A percentile compares a stretch with the other conserved stretches of the same genome.
phyloP scores from a whole-genome alignment of 2,888 invertebrate species.

The Mayetiola destructor region DNA sequence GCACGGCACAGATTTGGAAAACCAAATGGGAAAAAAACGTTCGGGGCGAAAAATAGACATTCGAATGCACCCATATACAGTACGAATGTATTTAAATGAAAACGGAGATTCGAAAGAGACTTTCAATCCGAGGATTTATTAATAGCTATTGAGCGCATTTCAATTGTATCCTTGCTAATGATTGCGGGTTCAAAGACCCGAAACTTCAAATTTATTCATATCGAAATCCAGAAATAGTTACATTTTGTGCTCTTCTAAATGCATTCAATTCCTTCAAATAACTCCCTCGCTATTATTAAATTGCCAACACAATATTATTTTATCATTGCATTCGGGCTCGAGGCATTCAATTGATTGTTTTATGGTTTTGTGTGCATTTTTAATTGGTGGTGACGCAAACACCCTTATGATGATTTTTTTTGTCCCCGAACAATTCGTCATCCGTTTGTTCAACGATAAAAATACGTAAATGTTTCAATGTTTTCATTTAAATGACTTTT shows the following conservation, averaged over 20 bases:
- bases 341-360: neutral
- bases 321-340: neutral
- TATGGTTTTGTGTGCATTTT: neutral
- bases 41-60: no score
- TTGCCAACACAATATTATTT: neutral
- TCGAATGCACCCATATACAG: no score
- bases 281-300: neutral
- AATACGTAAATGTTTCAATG: no score
- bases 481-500: no score
- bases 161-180: neutral
- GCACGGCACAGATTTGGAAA: no score
- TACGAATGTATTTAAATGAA: no score
- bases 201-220: no score
- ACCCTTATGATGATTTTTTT: conserved; percentile 4
- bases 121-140: no score
- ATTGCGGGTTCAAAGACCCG: neutral
- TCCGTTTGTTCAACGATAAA: no score
- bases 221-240: neutral
- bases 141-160: neutral
- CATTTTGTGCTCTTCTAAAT: no score
- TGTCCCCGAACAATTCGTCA: no score
- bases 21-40: no score
- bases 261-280: neutral
- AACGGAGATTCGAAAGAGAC: neutral
- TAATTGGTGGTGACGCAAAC: conserved; percentile 10